Conservation (phyloP, 1,140 invertebrate genomes). For the Daktulosphaira vitifoliae region DNA sequence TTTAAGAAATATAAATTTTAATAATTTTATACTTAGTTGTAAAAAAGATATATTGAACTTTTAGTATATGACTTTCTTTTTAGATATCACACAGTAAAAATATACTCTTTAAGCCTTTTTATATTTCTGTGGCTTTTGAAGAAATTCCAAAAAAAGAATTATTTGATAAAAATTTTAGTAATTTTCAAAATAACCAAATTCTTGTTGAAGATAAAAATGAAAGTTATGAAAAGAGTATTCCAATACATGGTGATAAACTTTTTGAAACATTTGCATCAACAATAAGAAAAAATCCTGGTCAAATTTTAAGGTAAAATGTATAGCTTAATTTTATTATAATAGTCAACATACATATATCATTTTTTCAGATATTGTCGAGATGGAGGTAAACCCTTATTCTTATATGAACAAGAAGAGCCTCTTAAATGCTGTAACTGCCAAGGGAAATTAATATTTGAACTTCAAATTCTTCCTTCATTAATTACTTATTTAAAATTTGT, state of each 20-base stretch:
- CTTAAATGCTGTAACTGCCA: conserved; percentile 60
- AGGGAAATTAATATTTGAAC: conserved; percentile 61
- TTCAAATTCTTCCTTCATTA: conserved; percentile 70
- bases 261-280: conserved; percentile 69
- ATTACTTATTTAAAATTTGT: conserved; percentile 57
- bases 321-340: no score
- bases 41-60: no score
- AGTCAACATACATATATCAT: no score
- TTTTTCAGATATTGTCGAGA: conserved; percentile 58
- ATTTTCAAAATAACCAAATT: conserved; percentile 6
- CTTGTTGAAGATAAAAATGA: conserved; percentile 44
- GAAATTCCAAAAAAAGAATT: not conserved
- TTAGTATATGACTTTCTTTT: no score
- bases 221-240: conserved; percentile 66
- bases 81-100: not conserved
- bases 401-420: conserved; percentile 50
- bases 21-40: no score
- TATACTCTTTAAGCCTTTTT: conserved; percentile 11
- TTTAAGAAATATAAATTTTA: no score
- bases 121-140: conserved; percentile 19
- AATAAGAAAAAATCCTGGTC: conserved; percentile 65
- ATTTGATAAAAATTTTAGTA: not conserved
- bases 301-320: conserved; percentile 60
- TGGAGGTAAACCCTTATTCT: conserved; percentile 52
- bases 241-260: conserved; percentile 68